A percentile compares a stretch with the other conserved stretches of the same genome.
These are phyloP conservation scores for Pseudomyrmex cubaensis DNA, from an alignment of 1,140 invertebrate genomes.

Conservation along the genomic window DNA sequence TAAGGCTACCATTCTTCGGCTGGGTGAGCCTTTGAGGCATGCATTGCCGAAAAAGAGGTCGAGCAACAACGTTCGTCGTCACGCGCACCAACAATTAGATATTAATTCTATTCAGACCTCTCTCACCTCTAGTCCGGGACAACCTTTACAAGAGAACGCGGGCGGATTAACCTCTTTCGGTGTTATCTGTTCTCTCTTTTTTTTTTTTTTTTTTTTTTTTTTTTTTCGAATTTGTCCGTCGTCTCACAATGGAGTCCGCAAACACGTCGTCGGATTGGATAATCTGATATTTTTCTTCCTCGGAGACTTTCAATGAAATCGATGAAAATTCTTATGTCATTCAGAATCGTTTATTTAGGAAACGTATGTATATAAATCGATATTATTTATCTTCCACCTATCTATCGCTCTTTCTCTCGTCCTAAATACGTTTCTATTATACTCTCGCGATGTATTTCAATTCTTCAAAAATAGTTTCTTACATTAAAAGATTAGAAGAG, in stretches of 20 bases:
- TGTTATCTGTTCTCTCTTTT: conserved; percentile 30
- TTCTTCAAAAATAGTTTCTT: not conserved
- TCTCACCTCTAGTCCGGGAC: conserved; percentile 21
- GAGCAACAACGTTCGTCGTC: conserved; percentile 32
- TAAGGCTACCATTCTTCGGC: conserved; percentile 76
- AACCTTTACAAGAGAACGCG: conserved; percentile 38
- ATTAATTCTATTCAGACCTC: conserved; percentile 76
- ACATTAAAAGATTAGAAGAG: not conserved
- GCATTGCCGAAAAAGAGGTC: conserved; percentile 59
- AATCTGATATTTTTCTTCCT: conserved; percentile 40
- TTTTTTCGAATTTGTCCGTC: conserved; percentile 68
- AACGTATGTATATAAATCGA: not conserved
- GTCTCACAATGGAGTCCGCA: conserved; percentile 31
- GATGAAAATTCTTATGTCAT: conserved; percentile 25
- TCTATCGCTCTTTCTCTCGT: too few species aligned
- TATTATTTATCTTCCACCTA: not conserved
- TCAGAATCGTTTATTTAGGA: conserved; percentile 6
- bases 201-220: conserved; percentile 54
- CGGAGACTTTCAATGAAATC: not conserved
- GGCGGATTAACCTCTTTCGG: conserved; percentile 73
- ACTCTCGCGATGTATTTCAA: not conserved
- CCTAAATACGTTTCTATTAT: not conserved
- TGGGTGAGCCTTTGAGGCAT: conserved; percentile 57
- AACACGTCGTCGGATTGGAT: conserved; percentile 55
- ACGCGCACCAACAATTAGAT: conserved; percentile 74